Base-by-base conservation (phyloP, 64 coral and sea anemone genomes). In the Pocillopora verrucosa region DNA sequence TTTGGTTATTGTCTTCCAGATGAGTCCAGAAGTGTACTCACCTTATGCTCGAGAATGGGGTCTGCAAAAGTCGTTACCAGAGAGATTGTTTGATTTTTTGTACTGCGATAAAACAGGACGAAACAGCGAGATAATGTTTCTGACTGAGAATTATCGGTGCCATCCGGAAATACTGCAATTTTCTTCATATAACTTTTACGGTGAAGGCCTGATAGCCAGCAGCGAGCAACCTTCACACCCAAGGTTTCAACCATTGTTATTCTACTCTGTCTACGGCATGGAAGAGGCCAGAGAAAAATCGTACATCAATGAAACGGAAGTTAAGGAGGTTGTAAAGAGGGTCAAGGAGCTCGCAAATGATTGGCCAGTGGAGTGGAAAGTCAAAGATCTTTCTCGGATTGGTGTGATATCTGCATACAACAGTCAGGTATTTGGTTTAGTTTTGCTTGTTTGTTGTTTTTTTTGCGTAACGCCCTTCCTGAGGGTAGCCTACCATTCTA, bases 61-160 rank as follows among this genome's bases (percentile, higher is more conserved):
- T 59, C 76, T 78, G 19, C 36, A 78, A 78, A 56, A 35, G 17
- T 78, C 76, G 57, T 17, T 56, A 1, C 76, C 57, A 11, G 57
- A 59, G 76, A 37, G 76, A 22, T 35, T 69, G 65, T 69, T 69
- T 69, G 65, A 69, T 67, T 1, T 36, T 9, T 4, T 51, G 41
- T 83, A 65, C 59, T 1, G 1, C 13, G 30, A 16, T 63, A 36
- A 36, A 59, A 0, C 1, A 22, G 0, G 0, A 1, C 5, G 3
- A 2, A 9, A 65, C 20, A 13, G 1, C 60, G 38, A 61, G 17
- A 61, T 83, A 16, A 41, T 83, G 86, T 92, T 95, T 59, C 17
- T 95, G 74, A 92, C 86, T 9, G 89, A 92, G 77, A 95, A 95
- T 87, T 96, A 96, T n/a, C 94, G 94, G 5, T 88, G 94, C 20